phyloP scores from a whole-genome alignment of 2,797 vertebrate species.

The Platalea minor region DNA sequence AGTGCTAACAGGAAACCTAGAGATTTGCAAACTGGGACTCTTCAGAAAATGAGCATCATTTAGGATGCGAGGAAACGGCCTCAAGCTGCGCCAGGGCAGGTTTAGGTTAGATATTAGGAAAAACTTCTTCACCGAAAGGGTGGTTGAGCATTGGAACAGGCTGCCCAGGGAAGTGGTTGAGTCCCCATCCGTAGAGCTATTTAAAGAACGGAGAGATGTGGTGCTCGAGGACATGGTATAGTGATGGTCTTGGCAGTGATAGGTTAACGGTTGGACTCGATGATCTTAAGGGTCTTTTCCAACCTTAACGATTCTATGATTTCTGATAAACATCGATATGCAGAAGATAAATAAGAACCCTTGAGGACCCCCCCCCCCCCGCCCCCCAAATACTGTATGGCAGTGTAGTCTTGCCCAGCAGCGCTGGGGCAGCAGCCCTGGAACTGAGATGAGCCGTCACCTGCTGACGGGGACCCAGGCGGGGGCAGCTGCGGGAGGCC shows the following conservation, averaged over 20 bases:
- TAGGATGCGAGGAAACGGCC: no score
- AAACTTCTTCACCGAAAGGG: no score
- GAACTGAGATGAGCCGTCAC: not conserved
- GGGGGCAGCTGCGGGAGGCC: not conserved
- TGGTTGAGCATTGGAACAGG: no score
- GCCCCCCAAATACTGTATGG: not conserved
- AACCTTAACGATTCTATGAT: not conserved
- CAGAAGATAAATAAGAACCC: not conserved
- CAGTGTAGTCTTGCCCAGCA: not conserved
- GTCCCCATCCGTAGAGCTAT: no score
- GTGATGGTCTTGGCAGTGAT: no score
- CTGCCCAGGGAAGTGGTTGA: no score
- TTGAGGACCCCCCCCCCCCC: not conserved
- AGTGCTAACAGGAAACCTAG: not conserved
- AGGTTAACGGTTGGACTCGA: no score
- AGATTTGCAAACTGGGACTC: not conserved
- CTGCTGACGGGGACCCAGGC: not conserved
- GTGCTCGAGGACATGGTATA: no score
- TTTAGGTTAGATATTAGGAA: no score
- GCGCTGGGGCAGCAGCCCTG: not conserved
- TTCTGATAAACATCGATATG: not conserved
- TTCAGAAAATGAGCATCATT: not conserved
- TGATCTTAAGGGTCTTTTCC: no score
- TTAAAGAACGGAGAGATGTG: no score
- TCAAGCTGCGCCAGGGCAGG: no score